Evolutionary conservation across 1,140 invertebrate genomes (phyloP), one percentile per base, ranked within the genome.

Genomic region (Drosophila bipectinata): DNA sequence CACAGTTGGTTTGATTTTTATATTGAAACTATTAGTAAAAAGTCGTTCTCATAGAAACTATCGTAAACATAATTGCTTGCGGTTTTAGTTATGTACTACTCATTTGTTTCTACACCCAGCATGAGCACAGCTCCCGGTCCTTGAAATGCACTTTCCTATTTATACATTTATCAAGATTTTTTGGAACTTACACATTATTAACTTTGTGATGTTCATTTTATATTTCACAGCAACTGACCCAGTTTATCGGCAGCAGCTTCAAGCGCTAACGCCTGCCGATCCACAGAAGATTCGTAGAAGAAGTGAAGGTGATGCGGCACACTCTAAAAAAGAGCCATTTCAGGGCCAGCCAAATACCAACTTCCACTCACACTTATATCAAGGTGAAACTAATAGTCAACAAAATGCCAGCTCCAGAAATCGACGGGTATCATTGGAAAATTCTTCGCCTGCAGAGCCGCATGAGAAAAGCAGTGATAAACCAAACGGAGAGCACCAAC

Each of bases 251-350:
- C 73, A 91, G 39, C 79, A 82, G 56, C 47, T 85, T 58, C 71
- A 77, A 47, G 75, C 68, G 3, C 73, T 77, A 9, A 55, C 69
- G 41, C 59, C 69, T 9, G 81, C 52, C 34, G 85, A 91, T 37
- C 89, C 91, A 57, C 89, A 91, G 54, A 68, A 77, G 8, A 71
- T 89, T 21, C 78, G 91, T 0, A 84, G 91, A 39, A 88, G 80
- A 64, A 92, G 91, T 74, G 91, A 92, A 60, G 90, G 91, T 47
- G 91, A 92, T 73, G 84, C 78, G 4, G 81, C 81, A 52, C 76
- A 56, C 10, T 76, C 79, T 37, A 78, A 90, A 26, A 68, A 87
- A 1, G 52, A 77, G 10, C 44, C 64, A 88, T 9, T 6, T 51
- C 74, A 87, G 34, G 34, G 12, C 2, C 10, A 39, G 8, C 18